A percentile compares a stretch with the other conserved stretches of the same genome.
Conservation (phyloP, 2,888 invertebrate species). For the Meteorus cinctellus region DNA sequence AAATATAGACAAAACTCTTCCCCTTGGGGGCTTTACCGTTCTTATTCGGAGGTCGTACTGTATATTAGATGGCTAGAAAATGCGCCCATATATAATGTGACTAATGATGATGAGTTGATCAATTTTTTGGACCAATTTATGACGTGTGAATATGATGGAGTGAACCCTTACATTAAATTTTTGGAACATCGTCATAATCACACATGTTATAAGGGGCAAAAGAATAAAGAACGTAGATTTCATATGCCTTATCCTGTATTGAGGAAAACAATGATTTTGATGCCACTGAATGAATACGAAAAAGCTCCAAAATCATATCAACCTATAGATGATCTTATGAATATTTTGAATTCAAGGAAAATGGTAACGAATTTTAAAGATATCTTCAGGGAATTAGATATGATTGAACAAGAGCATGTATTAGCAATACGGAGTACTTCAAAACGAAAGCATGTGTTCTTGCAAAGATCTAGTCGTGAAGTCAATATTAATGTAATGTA, state of each 20-base stretch:
- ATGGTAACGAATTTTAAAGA: slow-evolving; percentile 33
- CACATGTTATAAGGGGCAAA: slow-evolving; percentile 58
- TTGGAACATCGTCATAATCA: slow-evolving; percentile 57
- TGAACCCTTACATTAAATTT: slow-evolving; percentile 52
- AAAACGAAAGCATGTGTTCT: slow-evolving; percentile 47
- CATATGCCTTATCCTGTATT: slow-evolving; percentile 54
- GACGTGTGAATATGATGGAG: slow-evolving; percentile 52
- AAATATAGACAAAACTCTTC: too few relatives aligned
- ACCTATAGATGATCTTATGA: slow-evolving; percentile 39
- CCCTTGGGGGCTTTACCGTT: too few relatives aligned
- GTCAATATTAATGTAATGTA: slow-evolving; percentile 52
- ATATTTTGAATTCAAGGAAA: slow-evolving; percentile 30
- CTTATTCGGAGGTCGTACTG: too few relatives aligned
- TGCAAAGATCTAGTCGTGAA: slow-evolving; percentile 50
- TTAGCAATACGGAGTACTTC: slow-evolving; percentile 48
- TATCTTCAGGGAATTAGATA: slow-evolving; percentile 40
- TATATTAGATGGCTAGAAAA: too few relatives aligned
- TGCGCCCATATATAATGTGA: too few relatives aligned
- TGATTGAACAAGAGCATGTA: slow-evolving; percentile 48
- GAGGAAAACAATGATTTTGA: slow-evolving; percentile 54
- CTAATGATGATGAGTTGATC: too few relatives aligned
- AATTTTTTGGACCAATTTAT: slow-evolving; percentile 43
- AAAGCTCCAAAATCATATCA: slow-evolving; percentile 34
- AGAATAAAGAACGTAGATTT: slow-evolving; percentile 58
- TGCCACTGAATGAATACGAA: slow-evolving; percentile 47